Conservation (phyloP, 1,140 invertebrate genomes). For the Bombus pascuorum region DNA sequence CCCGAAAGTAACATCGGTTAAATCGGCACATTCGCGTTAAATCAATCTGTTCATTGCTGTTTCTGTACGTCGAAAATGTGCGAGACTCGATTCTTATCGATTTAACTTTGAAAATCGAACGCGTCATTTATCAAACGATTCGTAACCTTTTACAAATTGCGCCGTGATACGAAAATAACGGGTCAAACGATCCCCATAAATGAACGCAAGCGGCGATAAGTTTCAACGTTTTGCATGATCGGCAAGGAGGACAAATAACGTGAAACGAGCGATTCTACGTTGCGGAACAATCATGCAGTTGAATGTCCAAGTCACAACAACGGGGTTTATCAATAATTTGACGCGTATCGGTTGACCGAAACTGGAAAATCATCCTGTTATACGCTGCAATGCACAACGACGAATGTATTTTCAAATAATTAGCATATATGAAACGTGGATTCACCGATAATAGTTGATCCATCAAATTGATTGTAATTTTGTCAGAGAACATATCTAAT, state of each 20-base stretch:
- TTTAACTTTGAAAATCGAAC: background rate
- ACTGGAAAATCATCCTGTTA: constrained; percentile 10
- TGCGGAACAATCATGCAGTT: background rate
- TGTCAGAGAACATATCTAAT: background rate
- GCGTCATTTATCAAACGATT: background rate
- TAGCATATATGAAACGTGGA: background rate
- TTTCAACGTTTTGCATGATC: background rate
- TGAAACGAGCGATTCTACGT: background rate
- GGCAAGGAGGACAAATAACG: background rate
- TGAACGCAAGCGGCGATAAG: background rate
- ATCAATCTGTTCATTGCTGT: background rate
- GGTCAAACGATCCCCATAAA: background rate
- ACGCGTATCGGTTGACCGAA: background rate
- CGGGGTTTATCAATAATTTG: constrained; percentile 8
- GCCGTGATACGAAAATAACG: background rate
- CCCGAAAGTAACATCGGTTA: background rate
- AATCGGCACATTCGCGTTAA: background rate
- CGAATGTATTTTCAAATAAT: background rate
- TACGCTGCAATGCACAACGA: background rate
- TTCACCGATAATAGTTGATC: background rate
- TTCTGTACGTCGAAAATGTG: background rate
- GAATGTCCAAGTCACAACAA: background rate
- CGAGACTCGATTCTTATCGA: background rate
- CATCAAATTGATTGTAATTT: background rate
- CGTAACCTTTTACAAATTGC: background rate